phyloP scores from a whole-genome alignment of 2,797 vertebrate genomes.

The Enteromius thamalakanensis region DNA sequence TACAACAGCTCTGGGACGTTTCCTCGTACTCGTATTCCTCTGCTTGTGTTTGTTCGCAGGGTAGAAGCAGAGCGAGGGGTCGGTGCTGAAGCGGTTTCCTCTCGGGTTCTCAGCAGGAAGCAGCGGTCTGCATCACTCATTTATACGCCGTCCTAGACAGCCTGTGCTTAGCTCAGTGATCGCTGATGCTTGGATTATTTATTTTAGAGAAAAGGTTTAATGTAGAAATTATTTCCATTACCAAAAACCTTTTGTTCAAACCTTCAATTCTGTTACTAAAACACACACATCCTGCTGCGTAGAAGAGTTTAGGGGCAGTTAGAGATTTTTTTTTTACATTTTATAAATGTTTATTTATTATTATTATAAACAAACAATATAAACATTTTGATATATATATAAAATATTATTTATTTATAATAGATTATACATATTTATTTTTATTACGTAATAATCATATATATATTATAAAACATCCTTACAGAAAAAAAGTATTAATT shows the following conservation, averaged over 20 bases:
- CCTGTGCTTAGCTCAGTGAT: neutral
- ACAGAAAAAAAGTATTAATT: no score
- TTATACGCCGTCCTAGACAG: neutral
- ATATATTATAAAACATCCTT: no score
- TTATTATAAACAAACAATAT: no score
- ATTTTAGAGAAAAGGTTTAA: neutral
- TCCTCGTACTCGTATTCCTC: neutral
- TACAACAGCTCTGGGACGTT: neutral
- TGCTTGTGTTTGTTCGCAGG: constrained; percentile 10
- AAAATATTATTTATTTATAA: no score
- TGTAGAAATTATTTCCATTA: neutral
- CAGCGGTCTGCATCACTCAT: neutral
- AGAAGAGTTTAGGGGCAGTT: neutral
- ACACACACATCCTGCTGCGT: neutral
- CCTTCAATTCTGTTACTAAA: neutral
- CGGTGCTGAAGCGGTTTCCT: neutral
- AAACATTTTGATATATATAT: no score
- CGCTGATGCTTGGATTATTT: neutral
- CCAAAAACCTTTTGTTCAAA: neutral
- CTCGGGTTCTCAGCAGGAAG: neutral
- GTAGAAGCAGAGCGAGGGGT: neutral
- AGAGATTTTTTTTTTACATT: no score
- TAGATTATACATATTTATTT: no score
- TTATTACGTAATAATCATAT: no score
- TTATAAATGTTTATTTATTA: no score